Evolutionary conservation across 2,113 vertebrate genomes (phyloP).

Genomic region (Scartelaos histophorus): DNA sequence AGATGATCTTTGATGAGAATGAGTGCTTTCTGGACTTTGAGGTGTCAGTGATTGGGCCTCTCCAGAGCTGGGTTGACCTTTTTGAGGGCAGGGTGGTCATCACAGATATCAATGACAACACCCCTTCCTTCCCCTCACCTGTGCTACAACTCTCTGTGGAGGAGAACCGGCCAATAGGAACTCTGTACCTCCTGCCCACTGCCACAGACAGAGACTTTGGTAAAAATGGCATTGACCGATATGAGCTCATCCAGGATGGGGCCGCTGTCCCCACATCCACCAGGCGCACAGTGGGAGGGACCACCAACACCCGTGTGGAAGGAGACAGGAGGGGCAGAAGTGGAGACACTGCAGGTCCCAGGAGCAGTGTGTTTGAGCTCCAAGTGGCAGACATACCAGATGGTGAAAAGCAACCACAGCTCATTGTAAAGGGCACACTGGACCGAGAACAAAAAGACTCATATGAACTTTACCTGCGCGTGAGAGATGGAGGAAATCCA

Average conservation of each 20-base stretch:
- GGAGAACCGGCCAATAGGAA: conserved; percentile 95
- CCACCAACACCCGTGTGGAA: conserved; percentile 69
- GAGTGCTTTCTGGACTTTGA: conserved; percentile 98
- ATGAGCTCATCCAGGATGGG: conserved; percentile 90
- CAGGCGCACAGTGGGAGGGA: conserved; percentile 64
- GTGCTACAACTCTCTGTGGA: conserved; percentile 94
- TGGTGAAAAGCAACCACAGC: conserved; percentile 95
- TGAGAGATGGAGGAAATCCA: conserved; percentile 90
- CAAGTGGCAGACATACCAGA: conserved; percentile 95
- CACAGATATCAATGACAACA: conserved; percentile 97
- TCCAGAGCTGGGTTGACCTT: conserved; percentile 97
- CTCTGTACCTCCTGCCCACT: conserved; percentile 94
- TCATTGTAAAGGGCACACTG: conserved; percentile 95
- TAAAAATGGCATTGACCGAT: conserved; percentile 92
- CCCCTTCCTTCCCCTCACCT: conserved; percentile 94
- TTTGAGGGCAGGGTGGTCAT: conserved; percentile 94
- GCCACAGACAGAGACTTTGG: conserved; percentile 95
- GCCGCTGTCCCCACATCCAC: conserved; percentile 58
- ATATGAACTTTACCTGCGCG: conserved; percentile 90
- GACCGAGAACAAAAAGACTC: conserved; percentile 92
- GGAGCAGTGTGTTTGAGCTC: conserved; percentile 92
- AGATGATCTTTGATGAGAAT: conserved; percentile 98
- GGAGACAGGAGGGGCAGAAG: conserved; percentile 74
- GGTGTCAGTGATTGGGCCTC: conserved; percentile 94
- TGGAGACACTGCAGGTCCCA: conserved; percentile 63